Base-by-base conservation (phyloP, 2,888 invertebrate species). In the Meganola albula region DNA sequence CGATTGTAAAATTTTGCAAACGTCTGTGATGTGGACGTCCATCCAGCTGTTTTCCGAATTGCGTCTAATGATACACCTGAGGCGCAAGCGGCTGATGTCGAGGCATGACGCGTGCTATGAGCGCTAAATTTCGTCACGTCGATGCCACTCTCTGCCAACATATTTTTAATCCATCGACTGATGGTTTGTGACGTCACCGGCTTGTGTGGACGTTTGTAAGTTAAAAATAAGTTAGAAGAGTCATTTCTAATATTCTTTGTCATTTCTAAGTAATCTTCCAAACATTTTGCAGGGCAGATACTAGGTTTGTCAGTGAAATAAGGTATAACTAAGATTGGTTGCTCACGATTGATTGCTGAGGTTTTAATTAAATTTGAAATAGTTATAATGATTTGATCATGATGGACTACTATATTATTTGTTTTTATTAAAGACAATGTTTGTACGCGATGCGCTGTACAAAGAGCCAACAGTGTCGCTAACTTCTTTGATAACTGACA, bases 331-430 rank as follows among this genome's bases (percentile, higher is more conserved):
- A 51, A 13, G 4, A 43, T 3, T 1, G 53, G 47, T 22, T 48
- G 48, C 0, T 36, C 27, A 0, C 34, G 7, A 0, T 31, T 31
- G 1, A 26, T 11, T 1, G 20, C 37, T 1, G 48, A 49, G 0
- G 46, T 55, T 28, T 48, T 51, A n/a, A 53, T 47, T 2, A 39
- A 12, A 12, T 50, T 47, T 1, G 36, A 21, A 3, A 48, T 42
- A 0, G 3, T 3, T 7, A 51, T 48, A 10, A 24, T 22, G 10
- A 51, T 30, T 4, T 24, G 18, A 11, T 24, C 12, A 3, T 10
- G 1, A 1, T 7, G 9, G 3, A 41, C 25, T 5, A 4, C 8
- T 2, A 55, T 47, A 24, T 53, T 48, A 7, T 31, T 22, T 2
- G 47, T 3, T 29, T 45, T 50, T 5, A 49, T 52, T 3, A 33